Conservation (phyloP, 2,888 invertebrate genomes). For the Zhuqinia jingwanae region DNA sequence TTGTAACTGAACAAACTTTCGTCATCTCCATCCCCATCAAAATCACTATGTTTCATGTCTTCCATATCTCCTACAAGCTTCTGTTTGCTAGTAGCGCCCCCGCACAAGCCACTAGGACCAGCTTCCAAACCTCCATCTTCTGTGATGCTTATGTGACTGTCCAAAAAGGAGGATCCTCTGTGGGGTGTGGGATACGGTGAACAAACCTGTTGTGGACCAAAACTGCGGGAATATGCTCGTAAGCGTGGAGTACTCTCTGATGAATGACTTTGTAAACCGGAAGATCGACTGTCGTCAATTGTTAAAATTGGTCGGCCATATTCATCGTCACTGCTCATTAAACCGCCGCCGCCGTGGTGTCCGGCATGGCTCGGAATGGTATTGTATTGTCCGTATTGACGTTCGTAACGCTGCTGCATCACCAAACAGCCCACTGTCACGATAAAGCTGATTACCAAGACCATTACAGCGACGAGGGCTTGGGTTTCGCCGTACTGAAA, state of each 20-base stretch:
- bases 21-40: constrained; percentile 82
- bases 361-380: constrained; percentile 70
- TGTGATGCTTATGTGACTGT: constrained; percentile 65
- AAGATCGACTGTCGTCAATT: constrained; percentile 64
- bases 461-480: constrained; percentile 88
- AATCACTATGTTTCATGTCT: constrained; percentile 65
- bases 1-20: constrained; percentile 80
- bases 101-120: constrained; percentile 54
- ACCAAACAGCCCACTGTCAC: constrained; percentile 91
- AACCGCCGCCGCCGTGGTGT: constrained; percentile 78
- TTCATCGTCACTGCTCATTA: constrained; percentile 85
- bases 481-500: constrained; percentile 90
- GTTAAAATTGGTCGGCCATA: constrained; percentile 80
- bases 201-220: neutral
- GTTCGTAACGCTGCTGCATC: constrained; percentile 90
- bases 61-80: constrained; percentile 77
- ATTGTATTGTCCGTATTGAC: constrained; percentile 86
- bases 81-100: constrained; percentile 35
- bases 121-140: constrained; percentile 61
- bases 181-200: constrained; percentile 50
- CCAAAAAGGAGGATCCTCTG: neutral
- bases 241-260: constrained; percentile 46
- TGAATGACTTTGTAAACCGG: constrained; percentile 49
- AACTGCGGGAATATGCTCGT: constrained; percentile 29
- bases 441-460: constrained; percentile 89